Conservation (phyloP, 2,113 vertebrate species). For the Camelus bactrianus region DNA sequence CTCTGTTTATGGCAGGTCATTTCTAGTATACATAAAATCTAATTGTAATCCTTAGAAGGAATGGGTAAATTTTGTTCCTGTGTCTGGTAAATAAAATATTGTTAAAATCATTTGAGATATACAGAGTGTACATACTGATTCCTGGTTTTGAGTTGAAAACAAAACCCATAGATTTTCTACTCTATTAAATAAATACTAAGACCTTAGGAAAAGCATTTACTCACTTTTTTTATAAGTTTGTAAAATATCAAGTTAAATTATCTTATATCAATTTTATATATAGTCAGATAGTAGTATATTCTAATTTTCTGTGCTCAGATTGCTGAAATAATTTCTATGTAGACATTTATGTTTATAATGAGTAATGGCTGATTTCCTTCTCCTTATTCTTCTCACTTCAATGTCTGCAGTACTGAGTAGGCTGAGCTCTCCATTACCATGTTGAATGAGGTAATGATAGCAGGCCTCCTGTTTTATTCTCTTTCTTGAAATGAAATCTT, state of each 20-base stretch:
- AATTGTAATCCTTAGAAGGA: conserved; percentile 39
- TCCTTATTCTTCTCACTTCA: background rate
- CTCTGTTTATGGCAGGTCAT: conserved; percentile 72
- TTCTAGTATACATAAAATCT: conserved; percentile 65
- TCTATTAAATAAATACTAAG: background rate
- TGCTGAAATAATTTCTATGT: background rate
- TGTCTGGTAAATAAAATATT: conserved; percentile 62
- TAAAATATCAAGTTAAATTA: conserved; percentile 32
- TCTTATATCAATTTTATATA: conserved; percentile 33
- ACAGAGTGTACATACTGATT: background rate
- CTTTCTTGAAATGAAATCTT: conserved; percentile 25
- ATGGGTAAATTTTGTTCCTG: conserved; percentile 38
- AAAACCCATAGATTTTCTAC: conserved; percentile 7
- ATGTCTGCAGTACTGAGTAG: background rate
- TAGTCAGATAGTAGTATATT: background rate
- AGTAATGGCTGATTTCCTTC: background rate
- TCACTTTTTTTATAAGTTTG: background rate
- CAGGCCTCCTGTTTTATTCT: background rate
- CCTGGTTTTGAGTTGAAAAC: conserved; percentile 38
- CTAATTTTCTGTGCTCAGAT: background rate
- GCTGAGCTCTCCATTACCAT: background rate
- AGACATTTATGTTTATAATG: background rate
- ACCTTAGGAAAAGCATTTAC: background rate
- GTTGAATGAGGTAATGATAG: background rate
- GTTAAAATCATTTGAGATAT: conserved; percentile 26